Evolutionary conservation across 2,888 invertebrate species (phyloP).

Genomic region (Seira musarum): DNA sequence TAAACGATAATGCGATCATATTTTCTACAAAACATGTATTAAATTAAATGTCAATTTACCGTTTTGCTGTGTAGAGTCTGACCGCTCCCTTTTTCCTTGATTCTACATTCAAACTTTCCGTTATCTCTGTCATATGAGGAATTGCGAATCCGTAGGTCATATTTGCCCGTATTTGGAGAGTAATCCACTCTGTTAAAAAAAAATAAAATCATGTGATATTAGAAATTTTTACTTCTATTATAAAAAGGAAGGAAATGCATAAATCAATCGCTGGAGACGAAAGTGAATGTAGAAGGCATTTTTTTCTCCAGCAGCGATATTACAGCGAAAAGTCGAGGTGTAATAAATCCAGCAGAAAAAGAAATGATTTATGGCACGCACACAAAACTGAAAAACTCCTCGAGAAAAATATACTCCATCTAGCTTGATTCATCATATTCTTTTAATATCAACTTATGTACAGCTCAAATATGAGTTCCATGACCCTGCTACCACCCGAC

Average conservation of each 20-base stretch:
- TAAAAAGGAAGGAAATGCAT: conserved; percentile 24
- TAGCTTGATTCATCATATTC: conserved; percentile 45
- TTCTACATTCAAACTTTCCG: conserved; percentile 93
- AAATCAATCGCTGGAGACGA: conserved; percentile 54
- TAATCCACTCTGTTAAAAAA: conserved; percentile 79
- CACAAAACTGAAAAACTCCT: too few relatives aligned
- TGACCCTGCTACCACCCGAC: too few relatives aligned
- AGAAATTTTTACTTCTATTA: neutral
- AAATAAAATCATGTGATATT: too few relatives aligned
- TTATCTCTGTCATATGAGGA: conserved; percentile 81
- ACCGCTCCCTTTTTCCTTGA: conserved; percentile 83
- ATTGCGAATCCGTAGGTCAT: conserved; percentile 90
- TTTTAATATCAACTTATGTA: too few relatives aligned
- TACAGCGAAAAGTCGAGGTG: conserved; percentile 31
- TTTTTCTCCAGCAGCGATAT: neutral
- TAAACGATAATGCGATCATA: too few relatives aligned
- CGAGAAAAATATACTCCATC: too few relatives aligned
- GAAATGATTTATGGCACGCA: conserved; percentile 51
- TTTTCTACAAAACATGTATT: too few relatives aligned
- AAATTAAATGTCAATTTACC: too few relatives aligned
- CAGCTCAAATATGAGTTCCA: neutral
- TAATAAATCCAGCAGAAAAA: conserved; percentile 49
- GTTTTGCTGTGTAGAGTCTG: conserved; percentile 80
- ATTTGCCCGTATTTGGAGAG: conserved; percentile 85
- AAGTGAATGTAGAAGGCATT: conserved; percentile 42